Base-by-base conservation (phyloP, 2,797 vertebrate genomes). In the Eulemur rubriventer region DNA sequence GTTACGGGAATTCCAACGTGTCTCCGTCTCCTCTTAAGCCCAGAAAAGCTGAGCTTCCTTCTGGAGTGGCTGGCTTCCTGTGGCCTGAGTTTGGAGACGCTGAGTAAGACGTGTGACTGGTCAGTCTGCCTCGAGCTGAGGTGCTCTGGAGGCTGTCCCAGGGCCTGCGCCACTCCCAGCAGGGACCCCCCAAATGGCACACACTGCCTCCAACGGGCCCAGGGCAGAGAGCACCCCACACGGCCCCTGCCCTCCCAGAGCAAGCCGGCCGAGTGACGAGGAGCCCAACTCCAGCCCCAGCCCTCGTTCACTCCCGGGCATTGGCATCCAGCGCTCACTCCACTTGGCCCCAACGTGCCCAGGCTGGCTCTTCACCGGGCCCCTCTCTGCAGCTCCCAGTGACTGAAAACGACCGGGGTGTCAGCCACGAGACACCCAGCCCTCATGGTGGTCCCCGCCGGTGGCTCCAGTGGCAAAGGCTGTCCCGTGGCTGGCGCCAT, bases 41-140 rank as follows among this genome's bases (percentile, higher is more conserved):
- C 61, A 89, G 73, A 95, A 87, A 57, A 84, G 59, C 63, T 0
- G 20, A 43, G 63, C 55, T 97, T 97, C 97, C 93, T 96, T 97
- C 95, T 96, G 67, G 96, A 98, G 97, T 94, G 97, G 96, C 72
- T 88, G 95, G 97, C 97, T 99, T 99, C 98, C 98, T 97, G 92
- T 50, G 46, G 94, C 84, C 17, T 24, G 38, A 48, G 69, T 93
- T 69, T 94, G 92, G 90, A 87, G 67, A 96, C 1, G 1, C 83
- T 97, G 96, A 98, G 67, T 96, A 96, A 97, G 48, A 43, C 5
- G 65, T 67, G 35, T 67, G 79, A 35, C 46, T 2, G 16, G 59
- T 48, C 33, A 55, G 59, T 41, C 41, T 14, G 9, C 16, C 16
- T 22, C 12, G 13, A 57, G 89, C 92, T 80, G 88, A 86, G 28